Percentiles rank a stretch among this genome's conserved stretches.
phyloP scores from a whole-genome alignment of 2,888 invertebrate genomes.

The Perdita meconis region DNA sequence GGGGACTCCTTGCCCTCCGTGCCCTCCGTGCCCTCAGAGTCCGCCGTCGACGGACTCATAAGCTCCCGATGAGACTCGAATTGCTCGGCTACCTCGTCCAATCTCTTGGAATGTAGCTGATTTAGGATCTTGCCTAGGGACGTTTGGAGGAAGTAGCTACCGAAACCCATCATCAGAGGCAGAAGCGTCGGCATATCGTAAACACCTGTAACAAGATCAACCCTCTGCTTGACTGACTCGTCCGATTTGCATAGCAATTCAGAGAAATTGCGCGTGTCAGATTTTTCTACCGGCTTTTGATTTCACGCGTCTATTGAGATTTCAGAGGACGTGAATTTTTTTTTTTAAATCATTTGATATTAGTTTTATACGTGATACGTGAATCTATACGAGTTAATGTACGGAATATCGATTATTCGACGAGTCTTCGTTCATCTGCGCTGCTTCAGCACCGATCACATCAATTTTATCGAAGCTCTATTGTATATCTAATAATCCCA shows the following conservation, averaged over 20 bases:
- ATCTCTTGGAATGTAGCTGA: slow-evolving; percentile 85
- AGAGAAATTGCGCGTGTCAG: no score
- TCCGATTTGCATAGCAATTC: background rate
- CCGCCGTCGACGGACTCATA: slow-evolving; percentile 82
- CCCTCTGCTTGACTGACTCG: background rate
- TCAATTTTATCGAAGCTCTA: no score
- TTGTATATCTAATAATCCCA: no score
- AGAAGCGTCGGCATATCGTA: slow-evolving; percentile 81
- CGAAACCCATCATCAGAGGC: slow-evolving; percentile 80
- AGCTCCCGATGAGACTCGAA: slow-evolving; percentile 79
- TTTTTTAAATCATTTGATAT: no score
- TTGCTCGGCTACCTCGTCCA: slow-evolving; percentile 78
- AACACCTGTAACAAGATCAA: slow-evolving; percentile 63
- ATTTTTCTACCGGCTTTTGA: background rate
- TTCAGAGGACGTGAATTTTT: background rate
- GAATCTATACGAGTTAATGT: no score
- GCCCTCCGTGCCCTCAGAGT: slow-evolving; percentile 88
- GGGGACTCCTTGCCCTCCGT: slow-evolving; percentile 85
- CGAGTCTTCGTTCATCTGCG: no score
- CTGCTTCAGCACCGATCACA: no score
- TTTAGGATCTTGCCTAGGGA: slow-evolving; percentile 89
- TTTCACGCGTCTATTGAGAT: background rate
- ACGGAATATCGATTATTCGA: no score
- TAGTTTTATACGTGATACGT: no score
- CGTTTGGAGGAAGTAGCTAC: slow-evolving; percentile 80